Conservation (phyloP, 2,113 vertebrate genomes). For the Tretioscincus oriximinensis region DNA sequence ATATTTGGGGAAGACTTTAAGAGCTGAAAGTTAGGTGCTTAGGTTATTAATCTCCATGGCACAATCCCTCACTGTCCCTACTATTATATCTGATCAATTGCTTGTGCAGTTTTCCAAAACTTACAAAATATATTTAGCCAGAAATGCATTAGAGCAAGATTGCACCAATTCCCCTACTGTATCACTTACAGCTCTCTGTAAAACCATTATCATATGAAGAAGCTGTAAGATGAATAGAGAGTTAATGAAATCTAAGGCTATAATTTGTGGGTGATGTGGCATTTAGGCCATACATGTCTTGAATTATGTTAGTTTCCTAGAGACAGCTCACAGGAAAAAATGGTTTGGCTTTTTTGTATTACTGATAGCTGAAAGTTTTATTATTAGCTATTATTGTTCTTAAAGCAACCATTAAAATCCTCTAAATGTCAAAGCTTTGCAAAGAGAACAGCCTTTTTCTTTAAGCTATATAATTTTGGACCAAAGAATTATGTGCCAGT, state of each 20-base stretch:
- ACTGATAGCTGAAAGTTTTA: background rate
- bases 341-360: conserved; percentile 24
- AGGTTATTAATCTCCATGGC: no score
- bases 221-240: background rate
- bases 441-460: conserved; percentile 20
- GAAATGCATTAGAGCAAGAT: background rate
- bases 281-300: background rate
- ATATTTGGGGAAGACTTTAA: no score
- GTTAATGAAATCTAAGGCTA: background rate
- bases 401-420: conserved; percentile 30
- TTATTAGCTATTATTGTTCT: conserved; percentile 33
- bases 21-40: background rate
- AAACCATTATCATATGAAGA: background rate
- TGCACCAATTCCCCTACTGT: background rate
- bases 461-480: conserved; percentile 13
- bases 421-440: conserved; percentile 26
- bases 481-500: conserved; percentile 18
- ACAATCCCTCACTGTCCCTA: background rate
- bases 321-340: background rate
- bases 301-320: background rate
- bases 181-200: background rate
- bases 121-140: background rate
- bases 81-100: background rate
- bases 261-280: background rate
- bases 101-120: background rate